Evolutionary conservation across 2,888 invertebrate genomes (phyloP).

Genomic region (Eupithecia centaureata): DNA sequence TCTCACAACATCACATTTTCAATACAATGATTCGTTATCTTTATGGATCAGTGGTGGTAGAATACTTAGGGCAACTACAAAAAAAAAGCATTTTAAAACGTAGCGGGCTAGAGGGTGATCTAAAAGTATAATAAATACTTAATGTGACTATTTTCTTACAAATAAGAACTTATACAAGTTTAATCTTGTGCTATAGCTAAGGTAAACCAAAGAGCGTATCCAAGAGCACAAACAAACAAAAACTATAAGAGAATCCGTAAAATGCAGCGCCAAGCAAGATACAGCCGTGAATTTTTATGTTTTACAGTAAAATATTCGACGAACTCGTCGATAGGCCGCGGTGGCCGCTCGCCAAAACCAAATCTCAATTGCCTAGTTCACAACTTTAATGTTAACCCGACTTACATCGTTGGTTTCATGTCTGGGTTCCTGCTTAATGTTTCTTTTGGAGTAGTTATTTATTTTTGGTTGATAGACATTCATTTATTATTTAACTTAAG

Average conservation of each 20-base stretch:
- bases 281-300: slow-evolving; percentile 10
- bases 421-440: background rate
- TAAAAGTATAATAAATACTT: too few relatives aligned
- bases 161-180: too few relatives aligned
- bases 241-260: slow-evolving; percentile 1
- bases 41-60: too few relatives aligned
- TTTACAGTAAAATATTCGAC: slow-evolving; percentile 6
- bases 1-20: too few relatives aligned
- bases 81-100: too few relatives aligned
- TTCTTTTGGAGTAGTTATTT: background rate
- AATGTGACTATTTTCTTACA: too few relatives aligned
- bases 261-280: background rate
- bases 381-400: background rate
- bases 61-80: too few relatives aligned
- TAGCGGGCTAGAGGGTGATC: too few relatives aligned
- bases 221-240: background rate
- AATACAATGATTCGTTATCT: too few relatives aligned
- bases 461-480: too few relatives aligned
- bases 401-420: background rate
- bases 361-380: slow-evolving; percentile 10
- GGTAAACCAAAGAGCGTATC: background rate
- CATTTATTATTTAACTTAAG: too few relatives aligned
- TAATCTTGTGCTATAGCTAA: too few relatives aligned
- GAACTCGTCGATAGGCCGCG: background rate
- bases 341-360: slow-evolving; percentile 6